These are phyloP conservation scores for Tor tambroides DNA, from an alignment of 2,113 vertebrate genomes.

Conservation along the genomic window DNA sequence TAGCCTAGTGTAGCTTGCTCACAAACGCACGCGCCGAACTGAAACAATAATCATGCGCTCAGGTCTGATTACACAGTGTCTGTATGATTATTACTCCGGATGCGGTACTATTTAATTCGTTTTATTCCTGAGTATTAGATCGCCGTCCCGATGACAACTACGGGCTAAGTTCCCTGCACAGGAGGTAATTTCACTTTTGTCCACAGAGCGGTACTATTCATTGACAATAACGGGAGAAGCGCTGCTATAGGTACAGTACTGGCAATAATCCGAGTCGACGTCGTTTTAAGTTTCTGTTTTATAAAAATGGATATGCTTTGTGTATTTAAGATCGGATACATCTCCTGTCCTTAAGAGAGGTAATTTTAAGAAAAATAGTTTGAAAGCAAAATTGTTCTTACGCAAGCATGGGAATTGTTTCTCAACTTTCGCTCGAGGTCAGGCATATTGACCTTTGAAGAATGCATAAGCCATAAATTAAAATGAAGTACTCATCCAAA, in stretches of 20 bases:
- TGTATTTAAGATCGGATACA: neutral
- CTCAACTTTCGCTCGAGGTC: slow-evolving; percentile 90
- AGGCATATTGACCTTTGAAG: slow-evolving; percentile 93
- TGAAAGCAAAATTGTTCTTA: slow-evolving; percentile 35
- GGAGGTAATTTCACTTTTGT: slow-evolving; percentile 70
- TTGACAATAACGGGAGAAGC: slow-evolving; percentile 64
- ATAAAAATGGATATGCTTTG: neutral
- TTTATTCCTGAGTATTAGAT: neutral
- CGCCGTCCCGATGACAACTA: too few relatives aligned
- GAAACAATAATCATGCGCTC: neutral
- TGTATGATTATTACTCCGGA: neutral
- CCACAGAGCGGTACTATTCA: slow-evolving; percentile 87
- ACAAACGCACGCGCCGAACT: neutral
- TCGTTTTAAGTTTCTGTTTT: slow-evolving; percentile 60
- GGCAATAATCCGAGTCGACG: slow-evolving; percentile 27
- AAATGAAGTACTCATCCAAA: slow-evolving; percentile 86
- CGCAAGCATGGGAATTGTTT: slow-evolving; percentile 71
- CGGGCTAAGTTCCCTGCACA: slow-evolving; percentile 65
- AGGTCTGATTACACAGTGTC: neutral
- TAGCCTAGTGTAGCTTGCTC: neutral
- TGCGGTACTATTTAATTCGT: neutral
- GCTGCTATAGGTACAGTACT: slow-evolving; percentile 37
- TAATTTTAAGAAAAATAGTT: neutral
- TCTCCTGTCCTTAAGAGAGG: neutral
- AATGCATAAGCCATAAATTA: slow-evolving; percentile 98